phyloP scores from a whole-genome alignment of 2,797 vertebrate genomes.

The Chrysocyon brachyurus region DNA sequence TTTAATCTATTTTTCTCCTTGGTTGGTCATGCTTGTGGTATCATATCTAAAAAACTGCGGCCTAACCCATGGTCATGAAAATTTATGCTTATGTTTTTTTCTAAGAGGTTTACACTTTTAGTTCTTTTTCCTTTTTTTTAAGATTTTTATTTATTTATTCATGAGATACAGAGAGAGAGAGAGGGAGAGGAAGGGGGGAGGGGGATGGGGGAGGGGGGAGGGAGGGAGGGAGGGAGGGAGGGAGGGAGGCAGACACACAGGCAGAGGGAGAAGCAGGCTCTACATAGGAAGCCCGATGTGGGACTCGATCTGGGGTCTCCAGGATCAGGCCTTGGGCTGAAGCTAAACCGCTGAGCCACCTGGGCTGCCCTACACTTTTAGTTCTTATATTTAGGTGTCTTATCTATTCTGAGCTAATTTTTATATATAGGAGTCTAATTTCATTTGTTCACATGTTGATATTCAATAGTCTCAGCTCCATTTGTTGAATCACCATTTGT shows the following conservation, averaged over 20 bases:
- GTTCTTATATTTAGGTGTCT: not conserved
- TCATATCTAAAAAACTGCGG: not conserved
- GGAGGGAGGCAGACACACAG: too few relatives aligned
- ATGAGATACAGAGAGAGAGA: too few relatives aligned
- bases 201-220: rapidly evolving
- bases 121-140: not conserved
- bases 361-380: not conserved
- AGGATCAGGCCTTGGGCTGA: too few relatives aligned
- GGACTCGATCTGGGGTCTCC: too few relatives aligned
- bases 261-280: too few relatives aligned
- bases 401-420: not conserved
- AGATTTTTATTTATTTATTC: too few relatives aligned
- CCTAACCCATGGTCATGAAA: not conserved
- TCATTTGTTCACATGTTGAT: constrained; percentile 7
- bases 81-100: not conserved
- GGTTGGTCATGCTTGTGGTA: not conserved
- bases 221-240: too few relatives aligned
- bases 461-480: not conserved
- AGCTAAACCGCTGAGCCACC: too few relatives aligned
- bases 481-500: not conserved
- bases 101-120: not conserved
- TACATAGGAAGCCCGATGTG: too few relatives aligned
- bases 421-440: not conserved
- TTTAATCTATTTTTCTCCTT: not conserved
- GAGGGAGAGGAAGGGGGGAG: too few relatives aligned